Evolutionary conservation across 1,140 invertebrate species (phyloP).

Genomic region (Brachionus paranguensis): DNA sequence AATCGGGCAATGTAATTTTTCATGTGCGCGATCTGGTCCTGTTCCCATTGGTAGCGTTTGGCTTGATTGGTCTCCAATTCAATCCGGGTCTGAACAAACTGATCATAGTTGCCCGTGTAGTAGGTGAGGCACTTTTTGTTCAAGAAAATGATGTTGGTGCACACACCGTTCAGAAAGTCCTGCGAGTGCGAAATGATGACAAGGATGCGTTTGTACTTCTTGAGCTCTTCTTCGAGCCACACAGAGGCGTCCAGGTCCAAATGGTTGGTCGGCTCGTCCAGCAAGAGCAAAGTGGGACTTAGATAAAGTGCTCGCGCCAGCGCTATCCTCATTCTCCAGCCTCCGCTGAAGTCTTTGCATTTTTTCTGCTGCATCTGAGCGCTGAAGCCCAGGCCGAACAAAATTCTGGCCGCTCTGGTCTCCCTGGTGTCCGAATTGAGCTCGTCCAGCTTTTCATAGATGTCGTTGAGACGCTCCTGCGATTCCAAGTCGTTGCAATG

Average conservation of each 20-base stretch:
- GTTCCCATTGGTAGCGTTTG: slow-evolving; percentile 99
- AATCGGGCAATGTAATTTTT: slow-evolving; percentile 98
- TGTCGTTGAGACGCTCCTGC: slow-evolving; percentile 91
- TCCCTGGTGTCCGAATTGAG: slow-evolving; percentile 90
- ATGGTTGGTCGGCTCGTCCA: slow-evolving; percentile 65
- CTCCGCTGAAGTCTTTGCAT: slow-evolving; percentile 90
- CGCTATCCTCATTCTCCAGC: slow-evolving; percentile 99
- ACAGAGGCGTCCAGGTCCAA: slow-evolving; percentile 84
- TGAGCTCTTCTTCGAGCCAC: slow-evolving; percentile 96
- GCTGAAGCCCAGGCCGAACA: slow-evolving; percentile 92
- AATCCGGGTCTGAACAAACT: slow-evolving; percentile 81
- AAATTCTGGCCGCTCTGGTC: slow-evolving; percentile 82
- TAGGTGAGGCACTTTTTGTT: slow-evolving; percentile 67
- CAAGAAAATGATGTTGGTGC: slow-evolving; percentile 96
- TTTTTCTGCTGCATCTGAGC: slow-evolving; percentile 83
- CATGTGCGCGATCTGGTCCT: slow-evolving; percentile 98
- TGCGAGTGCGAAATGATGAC: slow-evolving; percentile 99
- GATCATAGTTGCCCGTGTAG: slow-evolving; percentile 79
- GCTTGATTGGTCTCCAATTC: slow-evolving; percentile 96
- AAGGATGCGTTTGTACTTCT: slow-evolving; percentile 89
- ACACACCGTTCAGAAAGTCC: slow-evolving; percentile 98
- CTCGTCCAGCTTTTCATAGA: slow-evolving; percentile 94
- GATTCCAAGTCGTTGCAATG: slow-evolving; percentile 75
- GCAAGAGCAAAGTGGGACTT: slow-evolving; percentile 51
- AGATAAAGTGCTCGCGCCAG: slow-evolving; percentile 65